These are phyloP conservation scores for Aphodius sticticus DNA, from an alignment of 2,888 invertebrate genomes.

Conservation along the genomic window DNA sequence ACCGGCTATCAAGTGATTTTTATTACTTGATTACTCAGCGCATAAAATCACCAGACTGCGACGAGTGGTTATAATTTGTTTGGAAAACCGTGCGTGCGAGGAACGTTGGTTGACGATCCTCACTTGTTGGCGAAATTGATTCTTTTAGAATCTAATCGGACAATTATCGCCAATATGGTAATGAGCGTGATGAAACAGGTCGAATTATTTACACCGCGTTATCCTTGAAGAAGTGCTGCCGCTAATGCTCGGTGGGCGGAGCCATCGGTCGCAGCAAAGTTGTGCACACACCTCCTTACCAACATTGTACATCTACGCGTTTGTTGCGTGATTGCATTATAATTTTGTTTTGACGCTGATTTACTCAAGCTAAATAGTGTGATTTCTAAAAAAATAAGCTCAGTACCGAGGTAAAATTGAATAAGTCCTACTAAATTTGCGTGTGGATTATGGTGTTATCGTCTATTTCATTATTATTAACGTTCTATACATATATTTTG, in stretches of 20 bases:
- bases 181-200: slow-evolving; percentile 44
- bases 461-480: too few relatives aligned
- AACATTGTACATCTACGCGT: not conserved
- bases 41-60: slow-evolving; percentile 5
- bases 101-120: not conserved
- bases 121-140: not conserved
- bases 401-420: not conserved
- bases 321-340: not conserved
- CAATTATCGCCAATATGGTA: slow-evolving; percentile 50
- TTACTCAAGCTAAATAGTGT: not conserved
- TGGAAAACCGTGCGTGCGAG: not conserved
- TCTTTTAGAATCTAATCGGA: slow-evolving; percentile 20
- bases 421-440: not conserved
- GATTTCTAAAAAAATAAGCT: not conserved
- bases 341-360: slow-evolving; percentile 4
- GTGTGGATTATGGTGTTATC: too few relatives aligned
- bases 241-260: slow-evolving; percentile 25
- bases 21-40: not conserved
- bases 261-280: slow-evolving; percentile 34
- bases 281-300: not conserved
- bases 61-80: slow-evolving; percentile 27
- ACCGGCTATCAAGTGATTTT: not conserved
- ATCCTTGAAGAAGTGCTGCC: slow-evolving; percentile 45
- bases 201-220: slow-evolving; percentile 39
- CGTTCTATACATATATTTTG: too few relatives aligned